Conservation (phyloP, 2,113 vertebrate genomes). For the Pimephales promelas region DNA sequence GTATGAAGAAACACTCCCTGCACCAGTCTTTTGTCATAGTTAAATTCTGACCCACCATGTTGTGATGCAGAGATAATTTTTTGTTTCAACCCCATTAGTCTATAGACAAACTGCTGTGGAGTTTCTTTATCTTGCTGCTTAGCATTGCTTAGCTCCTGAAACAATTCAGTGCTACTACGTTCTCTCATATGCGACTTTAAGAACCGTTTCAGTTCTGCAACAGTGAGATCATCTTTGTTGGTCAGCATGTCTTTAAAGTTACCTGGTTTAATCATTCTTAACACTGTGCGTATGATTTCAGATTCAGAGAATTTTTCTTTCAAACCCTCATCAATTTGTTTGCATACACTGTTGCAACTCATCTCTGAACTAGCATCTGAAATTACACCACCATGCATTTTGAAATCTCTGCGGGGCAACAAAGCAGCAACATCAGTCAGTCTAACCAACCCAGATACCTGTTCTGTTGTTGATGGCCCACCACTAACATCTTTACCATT, state of each 20-base stretch:
- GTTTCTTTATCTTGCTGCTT: not conserved
- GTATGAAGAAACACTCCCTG: constrained; percentile 17
- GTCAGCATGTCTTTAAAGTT: not conserved
- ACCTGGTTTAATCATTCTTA: not conserved
- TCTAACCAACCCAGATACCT: not conserved
- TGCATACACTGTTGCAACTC: constrained; percentile 23
- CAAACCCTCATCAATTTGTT: not conserved
- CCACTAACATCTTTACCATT: not conserved
- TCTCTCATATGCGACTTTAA: not conserved
- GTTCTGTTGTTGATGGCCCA: not conserved
- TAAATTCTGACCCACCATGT: constrained; percentile 33
- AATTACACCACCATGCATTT: constrained; percentile 42
- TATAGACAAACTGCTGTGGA: constrained; percentile 40
- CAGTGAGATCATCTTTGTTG: not conserved
- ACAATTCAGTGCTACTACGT: not conserved
- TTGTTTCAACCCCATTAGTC: constrained; percentile 51
- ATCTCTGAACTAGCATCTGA: constrained; percentile 26
- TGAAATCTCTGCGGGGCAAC: constrained; percentile 16
- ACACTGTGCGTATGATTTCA: not conserved
- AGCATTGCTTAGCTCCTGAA: constrained; percentile 1
- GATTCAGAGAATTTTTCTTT: constrained; percentile 1
- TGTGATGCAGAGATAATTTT: not conserved
- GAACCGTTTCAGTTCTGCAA: not conserved
- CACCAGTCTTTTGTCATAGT: constrained; percentile 50
- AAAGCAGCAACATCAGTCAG: constrained; percentile 23